A percentile compares a stretch with the other conserved stretches of the same genome.
Evolutionary conservation across 2,113 vertebrate species (phyloP).

Genomic region (Nyctereutes procyonoides): DNA sequence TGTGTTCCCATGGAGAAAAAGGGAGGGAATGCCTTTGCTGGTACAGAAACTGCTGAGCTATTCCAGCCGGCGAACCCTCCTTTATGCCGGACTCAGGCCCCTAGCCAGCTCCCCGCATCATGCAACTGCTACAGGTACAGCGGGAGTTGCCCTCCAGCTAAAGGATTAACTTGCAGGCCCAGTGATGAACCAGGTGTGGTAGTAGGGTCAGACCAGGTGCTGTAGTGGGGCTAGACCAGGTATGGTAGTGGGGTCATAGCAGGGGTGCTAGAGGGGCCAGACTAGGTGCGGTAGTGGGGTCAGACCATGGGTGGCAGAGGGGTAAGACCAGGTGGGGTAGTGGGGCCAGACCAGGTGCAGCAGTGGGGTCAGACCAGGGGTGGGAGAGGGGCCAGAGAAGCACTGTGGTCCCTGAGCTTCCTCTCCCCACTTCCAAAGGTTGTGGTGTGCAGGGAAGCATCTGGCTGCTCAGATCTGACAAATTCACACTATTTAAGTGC

Average conservation of each 20-base stretch:
- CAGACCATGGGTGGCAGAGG: background rate
- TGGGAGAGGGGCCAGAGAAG: background rate
- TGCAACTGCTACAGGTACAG: background rate
- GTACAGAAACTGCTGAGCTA: background rate
- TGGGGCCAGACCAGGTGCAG: background rate
- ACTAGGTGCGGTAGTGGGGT: background rate
- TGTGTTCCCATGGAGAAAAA: background rate
- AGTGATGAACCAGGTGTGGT: background rate
- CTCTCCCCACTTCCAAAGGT: background rate
- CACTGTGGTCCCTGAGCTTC: background rate
- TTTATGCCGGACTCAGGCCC: background rate
- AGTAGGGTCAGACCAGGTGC: background rate
- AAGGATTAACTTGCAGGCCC: background rate
- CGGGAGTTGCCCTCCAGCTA: too few species aligned
- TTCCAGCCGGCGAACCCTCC: background rate
- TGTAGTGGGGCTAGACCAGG: background rate
- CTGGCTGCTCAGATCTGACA: background rate
- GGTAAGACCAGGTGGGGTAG: background rate
- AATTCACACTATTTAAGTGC: background rate
- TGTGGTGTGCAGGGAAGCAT: background rate
- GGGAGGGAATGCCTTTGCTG: background rate
- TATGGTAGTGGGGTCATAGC: background rate
- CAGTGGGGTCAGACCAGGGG: too few species aligned
- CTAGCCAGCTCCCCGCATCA: accelerated
- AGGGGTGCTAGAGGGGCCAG: too few species aligned